Conservation (phyloP, 2,888 invertebrate genomes). For the Malthinus seriepunctatus region DNA sequence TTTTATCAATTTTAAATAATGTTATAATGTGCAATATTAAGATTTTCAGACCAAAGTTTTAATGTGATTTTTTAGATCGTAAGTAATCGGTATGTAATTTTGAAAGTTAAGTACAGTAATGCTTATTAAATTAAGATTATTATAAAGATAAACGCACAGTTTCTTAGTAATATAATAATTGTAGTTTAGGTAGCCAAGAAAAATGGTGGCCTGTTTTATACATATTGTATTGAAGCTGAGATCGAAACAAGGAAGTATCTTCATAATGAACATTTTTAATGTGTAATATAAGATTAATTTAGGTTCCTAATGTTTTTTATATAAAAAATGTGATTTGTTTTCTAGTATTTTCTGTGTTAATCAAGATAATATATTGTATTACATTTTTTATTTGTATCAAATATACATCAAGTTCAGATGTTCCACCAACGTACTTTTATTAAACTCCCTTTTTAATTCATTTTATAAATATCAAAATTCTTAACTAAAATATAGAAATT, state of each 20-base stretch:
- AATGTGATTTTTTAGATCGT: slow-evolving; percentile 41
- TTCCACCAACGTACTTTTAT: too few relatives aligned
- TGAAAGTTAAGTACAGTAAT: slow-evolving; percentile 33
- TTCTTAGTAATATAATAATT: neutral
- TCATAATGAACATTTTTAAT: neutral
- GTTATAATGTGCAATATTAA: slow-evolving; percentile 41
- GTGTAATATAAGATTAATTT: slow-evolving; percentile 18
- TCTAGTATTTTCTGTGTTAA: slow-evolving; percentile 27
- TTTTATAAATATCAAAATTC: too few relatives aligned
- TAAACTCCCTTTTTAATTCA: too few relatives aligned
- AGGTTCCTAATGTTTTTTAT: slow-evolving; percentile 31
- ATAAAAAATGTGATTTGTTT: slow-evolving; percentile 22
- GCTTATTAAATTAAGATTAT: slow-evolving; percentile 26
- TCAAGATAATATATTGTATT: slow-evolving; percentile 35
- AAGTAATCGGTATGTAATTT: slow-evolving; percentile 31
- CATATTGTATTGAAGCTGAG: slow-evolving; percentile 7
- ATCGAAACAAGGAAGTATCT: slow-evolving; percentile 11
- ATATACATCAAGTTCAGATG: neutral
- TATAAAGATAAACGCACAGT: slow-evolving; percentile 16
- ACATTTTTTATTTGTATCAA: slow-evolving; percentile 12
- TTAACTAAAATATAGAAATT: too few relatives aligned
- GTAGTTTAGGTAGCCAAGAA: slow-evolving; percentile 9
- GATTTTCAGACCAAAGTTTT: slow-evolving; percentile 45
- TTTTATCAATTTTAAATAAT: slow-evolving; percentile 8
- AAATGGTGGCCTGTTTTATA: slow-evolving; percentile 15